phyloP scores from a whole-genome alignment of 2,888 invertebrate genomes.

The Antheraea assamensis region DNA sequence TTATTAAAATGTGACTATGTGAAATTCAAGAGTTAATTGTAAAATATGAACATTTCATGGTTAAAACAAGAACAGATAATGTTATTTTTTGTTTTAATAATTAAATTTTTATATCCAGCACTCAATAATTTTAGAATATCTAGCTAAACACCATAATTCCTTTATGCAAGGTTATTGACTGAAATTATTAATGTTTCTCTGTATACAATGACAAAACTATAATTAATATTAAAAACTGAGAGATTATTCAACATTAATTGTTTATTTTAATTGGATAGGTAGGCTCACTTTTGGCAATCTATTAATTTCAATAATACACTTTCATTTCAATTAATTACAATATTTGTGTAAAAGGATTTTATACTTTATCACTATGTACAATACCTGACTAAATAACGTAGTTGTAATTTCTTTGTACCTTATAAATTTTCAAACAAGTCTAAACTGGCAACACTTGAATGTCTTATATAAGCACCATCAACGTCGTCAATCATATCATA shows the following conservation, averaged over 20 bases:
- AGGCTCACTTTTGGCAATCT: not conserved
- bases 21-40: too few relatives aligned
- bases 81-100: not conserved
- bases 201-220: not conserved
- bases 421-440: not conserved
- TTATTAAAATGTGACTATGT: not conserved
- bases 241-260: not conserved
- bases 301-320: not conserved
- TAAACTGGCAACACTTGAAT: not conserved
- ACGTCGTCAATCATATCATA: not conserved
- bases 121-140: too few relatives aligned
- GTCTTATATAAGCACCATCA: not conserved
- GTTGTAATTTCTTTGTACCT: too few relatives aligned
- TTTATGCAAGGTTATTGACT: not conserved
- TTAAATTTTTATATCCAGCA: too few relatives aligned
- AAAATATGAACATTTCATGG: not conserved
- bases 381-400: not conserved
- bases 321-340: not conserved
- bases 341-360: not conserved
- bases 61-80: not conserved
- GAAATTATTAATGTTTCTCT: not conserved
- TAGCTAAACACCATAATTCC: too few relatives aligned
- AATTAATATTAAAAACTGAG: too few relatives aligned
- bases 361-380: not conserved
- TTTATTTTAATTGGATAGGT: not conserved